A percentile compares a stretch with the other conserved stretches of the same genome.
These are phyloP conservation scores for Festucalex cinctus DNA, from an alignment of 2,113 vertebrate species.

Conservation along the genomic window DNA sequence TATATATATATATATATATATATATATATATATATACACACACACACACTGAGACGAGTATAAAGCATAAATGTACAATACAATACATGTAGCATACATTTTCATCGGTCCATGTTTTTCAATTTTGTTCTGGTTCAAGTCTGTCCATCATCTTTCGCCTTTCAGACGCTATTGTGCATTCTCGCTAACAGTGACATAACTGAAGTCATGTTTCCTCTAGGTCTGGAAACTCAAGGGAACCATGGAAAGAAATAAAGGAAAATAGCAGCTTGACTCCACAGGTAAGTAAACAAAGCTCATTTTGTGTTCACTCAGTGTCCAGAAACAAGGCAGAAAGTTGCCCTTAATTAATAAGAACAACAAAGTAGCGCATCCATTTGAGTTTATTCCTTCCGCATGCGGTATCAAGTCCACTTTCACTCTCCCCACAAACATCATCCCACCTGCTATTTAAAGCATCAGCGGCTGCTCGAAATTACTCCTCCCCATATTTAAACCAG, in stretches of 20 bases:
- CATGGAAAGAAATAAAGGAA: conserved; percentile 20
- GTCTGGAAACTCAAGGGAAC: background rate
- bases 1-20: no score
- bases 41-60: no score
- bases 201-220: background rate
- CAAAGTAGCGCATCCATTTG: conserved; percentile 24
- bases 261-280: conserved; percentile 7
- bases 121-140: background rate
- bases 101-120: background rate
- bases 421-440: conserved; percentile 42
- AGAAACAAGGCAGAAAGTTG: conserved; percentile 8
- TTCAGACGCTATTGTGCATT: background rate
- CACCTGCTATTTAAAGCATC: conserved; percentile 61
- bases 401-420: conserved; percentile 44
- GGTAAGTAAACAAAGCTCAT: conserved; percentile 22
- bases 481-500: conserved; percentile 41
- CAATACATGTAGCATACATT: background rate
- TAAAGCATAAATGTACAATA: no score
- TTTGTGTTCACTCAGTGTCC: background rate
- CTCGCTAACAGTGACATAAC: background rate
- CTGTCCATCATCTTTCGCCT: background rate
- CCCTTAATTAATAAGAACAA: conserved; percentile 27
- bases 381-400: conserved; percentile 32
- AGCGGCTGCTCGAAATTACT: conserved; percentile 53
- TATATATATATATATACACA: no score